Base-by-base conservation (phyloP, 2,888 invertebrate species). In the Baronia brevicornis region DNA sequence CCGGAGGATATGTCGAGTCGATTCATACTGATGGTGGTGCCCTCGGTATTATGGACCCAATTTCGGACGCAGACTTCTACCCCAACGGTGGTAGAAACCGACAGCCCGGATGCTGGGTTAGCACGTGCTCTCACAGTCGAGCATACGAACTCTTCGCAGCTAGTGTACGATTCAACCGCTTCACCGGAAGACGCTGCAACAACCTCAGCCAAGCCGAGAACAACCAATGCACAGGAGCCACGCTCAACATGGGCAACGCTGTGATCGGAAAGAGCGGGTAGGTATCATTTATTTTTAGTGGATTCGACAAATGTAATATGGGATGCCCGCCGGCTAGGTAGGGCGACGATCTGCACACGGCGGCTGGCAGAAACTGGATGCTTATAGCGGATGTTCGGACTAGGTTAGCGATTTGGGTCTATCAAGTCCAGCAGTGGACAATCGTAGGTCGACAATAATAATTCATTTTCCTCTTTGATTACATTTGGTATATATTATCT, bases 1-100 rank as follows among this genome's bases (percentile, higher is more conserved):
- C 56, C 27, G 80, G 67, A 5, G 43, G 36, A 24, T 72, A 73
- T 34, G 78, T 80, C 0, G 80, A 82, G 43, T 48, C 59, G 2
- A 78, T 80, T 17, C 79, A 82, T 41, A 79, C 79, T 0, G 71
- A 80, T 15, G 69, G 70, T 12, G 60, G 68, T 3, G 28, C 53
- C 0, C 57, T 73, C 3, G 82, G 80, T 8, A 72, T 77, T 37
- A 60, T 61, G 32, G 50, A 65, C 28, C 51, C 55, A 1, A 59
- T 70, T 13, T 68, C 56, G 3, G 20, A 73, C 24, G 55, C 61
- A 5, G 70, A 79, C 48, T 82, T 79, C 52, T 84, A 78, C 45
- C 74, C 75, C 3, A 80, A 80, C 40, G 78, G 77, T 1, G 79
- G 75, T 21, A 59, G 57, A 3, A 56, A 60, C 41, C 57, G 60